Percentiles rank a stretch among this genome's conserved stretches.
Evolutionary conservation across 2,888 invertebrate species (phyloP).

Genomic region (Hanleya hanleyi): DNA sequence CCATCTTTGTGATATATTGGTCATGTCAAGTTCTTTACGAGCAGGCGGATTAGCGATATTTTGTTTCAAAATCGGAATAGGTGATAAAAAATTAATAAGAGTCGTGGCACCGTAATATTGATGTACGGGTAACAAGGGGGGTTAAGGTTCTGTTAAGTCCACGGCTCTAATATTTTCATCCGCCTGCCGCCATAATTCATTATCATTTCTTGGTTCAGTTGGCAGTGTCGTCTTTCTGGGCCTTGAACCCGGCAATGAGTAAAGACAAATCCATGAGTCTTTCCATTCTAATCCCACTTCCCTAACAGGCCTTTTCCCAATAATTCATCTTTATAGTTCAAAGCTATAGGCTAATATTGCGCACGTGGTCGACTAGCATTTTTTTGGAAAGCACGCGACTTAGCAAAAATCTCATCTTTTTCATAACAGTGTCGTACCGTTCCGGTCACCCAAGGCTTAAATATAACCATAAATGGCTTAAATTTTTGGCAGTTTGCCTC

Average conservation of each 20-base stretch:
- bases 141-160: too few species aligned
- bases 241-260: neutral
- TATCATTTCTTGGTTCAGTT: neutral
- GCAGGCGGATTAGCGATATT: too few species aligned
- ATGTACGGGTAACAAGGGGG: too few species aligned
- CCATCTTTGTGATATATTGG: too few species aligned
- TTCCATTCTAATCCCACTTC: neutral
- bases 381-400: neutral
- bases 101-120: neutral
- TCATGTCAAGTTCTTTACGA: too few species aligned
- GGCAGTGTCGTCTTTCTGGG: neutral
- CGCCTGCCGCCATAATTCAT: neutral
- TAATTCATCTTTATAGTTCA: slow-evolving; percentile 1
- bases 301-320: neutral
- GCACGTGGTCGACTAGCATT: neutral
- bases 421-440: neutral
- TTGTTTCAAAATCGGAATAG: neutral
- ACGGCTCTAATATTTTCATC: neutral
- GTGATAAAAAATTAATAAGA: slow-evolving; percentile 4
- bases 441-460: neutral
- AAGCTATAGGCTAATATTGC: neutral
- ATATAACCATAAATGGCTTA: too few species aligned
- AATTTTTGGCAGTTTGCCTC: too few species aligned
- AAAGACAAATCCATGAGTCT: neutral
- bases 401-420: neutral